phyloP scores from a whole-genome alignment of 2,888 invertebrate species.

The Dolichopus griseipennis region DNA sequence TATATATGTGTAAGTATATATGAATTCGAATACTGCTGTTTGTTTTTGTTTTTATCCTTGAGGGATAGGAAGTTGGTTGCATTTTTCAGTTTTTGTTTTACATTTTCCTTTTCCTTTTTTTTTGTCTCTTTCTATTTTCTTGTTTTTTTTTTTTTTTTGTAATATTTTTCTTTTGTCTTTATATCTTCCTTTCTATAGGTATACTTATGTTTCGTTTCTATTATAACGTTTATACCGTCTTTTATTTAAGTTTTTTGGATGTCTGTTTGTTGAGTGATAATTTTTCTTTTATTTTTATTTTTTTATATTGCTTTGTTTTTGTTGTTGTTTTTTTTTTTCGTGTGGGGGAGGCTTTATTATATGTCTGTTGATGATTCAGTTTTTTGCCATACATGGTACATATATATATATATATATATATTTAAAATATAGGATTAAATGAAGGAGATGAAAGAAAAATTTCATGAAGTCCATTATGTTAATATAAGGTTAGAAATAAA shows the following conservation, averaged over 20 bases:
- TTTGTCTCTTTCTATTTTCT: no score
- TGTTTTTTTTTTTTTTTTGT: no score
- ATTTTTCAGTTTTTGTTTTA: background rate
- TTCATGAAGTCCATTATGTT: background rate
- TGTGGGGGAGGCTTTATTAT: background rate
- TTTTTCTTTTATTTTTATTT: background rate
- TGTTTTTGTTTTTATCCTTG: no score
- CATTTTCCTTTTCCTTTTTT: background rate
- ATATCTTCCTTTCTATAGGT: no score
- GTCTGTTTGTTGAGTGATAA: background rate
- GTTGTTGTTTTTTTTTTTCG: background rate
- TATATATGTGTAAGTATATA: no score
- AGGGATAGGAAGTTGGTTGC: background rate
- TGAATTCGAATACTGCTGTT: no score
- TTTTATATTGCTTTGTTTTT: background rate
- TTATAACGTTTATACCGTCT: background rate
- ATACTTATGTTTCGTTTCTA: no score
- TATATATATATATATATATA: no score
- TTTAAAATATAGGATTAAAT: background rate
- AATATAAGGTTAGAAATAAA: background rate
- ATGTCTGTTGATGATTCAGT: background rate
- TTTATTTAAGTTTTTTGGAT: background rate
- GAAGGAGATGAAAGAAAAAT: background rate
- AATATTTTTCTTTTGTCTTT: no score
- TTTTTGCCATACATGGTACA: background rate